Evolutionary conservation across 1,140 invertebrate species (phyloP).

Genomic region (Papilio machaon): DNA sequence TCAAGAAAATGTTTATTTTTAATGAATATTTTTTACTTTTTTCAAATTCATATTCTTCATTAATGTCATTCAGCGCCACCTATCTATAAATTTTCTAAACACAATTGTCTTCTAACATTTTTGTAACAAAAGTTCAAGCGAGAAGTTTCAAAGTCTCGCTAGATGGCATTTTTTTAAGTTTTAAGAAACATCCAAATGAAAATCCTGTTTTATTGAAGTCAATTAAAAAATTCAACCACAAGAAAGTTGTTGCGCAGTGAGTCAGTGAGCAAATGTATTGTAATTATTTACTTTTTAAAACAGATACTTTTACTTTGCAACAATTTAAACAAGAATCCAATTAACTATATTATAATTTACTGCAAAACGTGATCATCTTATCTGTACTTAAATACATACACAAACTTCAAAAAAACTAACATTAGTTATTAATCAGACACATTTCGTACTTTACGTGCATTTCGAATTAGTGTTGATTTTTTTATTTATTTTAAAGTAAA

Average conservation of each 20-base stretch:
- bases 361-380: constrained; percentile 14
- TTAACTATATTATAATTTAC: neutral
- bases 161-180: neutral
- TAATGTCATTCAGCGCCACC: neutral
- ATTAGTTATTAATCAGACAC: neutral
- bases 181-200: neutral
- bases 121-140: neutral
- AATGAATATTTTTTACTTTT: no score
- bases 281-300: no score
- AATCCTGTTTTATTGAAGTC: neutral
- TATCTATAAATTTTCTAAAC: neutral
- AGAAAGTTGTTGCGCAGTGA: no score
- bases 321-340: neutral
- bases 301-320: neutral
- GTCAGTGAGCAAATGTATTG: no score
- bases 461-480: no score
- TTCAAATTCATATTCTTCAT: no score
- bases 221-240: no score
- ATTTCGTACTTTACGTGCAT: neutral
- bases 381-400: neutral
- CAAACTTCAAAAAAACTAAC: neutral
- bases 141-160: neutral
- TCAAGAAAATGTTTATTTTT: no score
- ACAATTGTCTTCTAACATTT: neutral
- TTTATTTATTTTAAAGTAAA: neutral